Evolutionary conservation across 1,140 invertebrate genomes (phyloP), one percentile per base, ranked within the genome.

Genomic region (Hestina assimilis): DNA sequence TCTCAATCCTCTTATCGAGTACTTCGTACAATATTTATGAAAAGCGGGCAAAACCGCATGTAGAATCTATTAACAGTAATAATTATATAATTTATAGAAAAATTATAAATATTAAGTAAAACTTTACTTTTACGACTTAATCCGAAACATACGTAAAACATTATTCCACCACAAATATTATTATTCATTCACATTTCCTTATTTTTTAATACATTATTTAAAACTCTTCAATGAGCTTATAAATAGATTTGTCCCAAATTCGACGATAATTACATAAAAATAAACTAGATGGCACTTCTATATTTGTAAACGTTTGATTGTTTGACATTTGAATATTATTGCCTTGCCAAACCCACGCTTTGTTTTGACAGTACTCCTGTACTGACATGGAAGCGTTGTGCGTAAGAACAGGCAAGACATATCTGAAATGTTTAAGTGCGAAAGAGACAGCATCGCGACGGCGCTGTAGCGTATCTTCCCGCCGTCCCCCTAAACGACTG

Each of bases 401-500:
- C 24, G 70, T 65, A 63, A 45, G 54, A 79, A 58, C 38, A 69
- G 72, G 69, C 72, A 4, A 54, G 7, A 24, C 45, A 69, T 69
- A 71, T 29, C 23, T 46, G 42, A 45, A 53, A 19, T 12, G 1
- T 0, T 5, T 20, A 41, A 21, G 71, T 35, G 28, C 48, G 70
- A 84, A 35, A 62, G 63, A 64, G 77, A 82, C 24, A 67, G 35
- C 46, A 48, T 70, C 73, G 84, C 82, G 84, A 72, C 84, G 83
- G 84, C 84, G 84, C 82, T 72, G 64, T 83, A 72, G 76, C 69
- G 59, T 80, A 70, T 73, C 70, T 86, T 87, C 84, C 82, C 84
- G 80, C 83, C 82, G 69, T 78, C 76, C 72, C 73, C 75, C 74
- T 61, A 63, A 70, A 69, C 72, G 63, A 57, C 62, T 55, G 59